Percentiles rank a stretch among this genome's conserved stretches.
phyloP scores from a whole-genome alignment of 1,140 invertebrate species.

The Aphidius ervi region DNA sequence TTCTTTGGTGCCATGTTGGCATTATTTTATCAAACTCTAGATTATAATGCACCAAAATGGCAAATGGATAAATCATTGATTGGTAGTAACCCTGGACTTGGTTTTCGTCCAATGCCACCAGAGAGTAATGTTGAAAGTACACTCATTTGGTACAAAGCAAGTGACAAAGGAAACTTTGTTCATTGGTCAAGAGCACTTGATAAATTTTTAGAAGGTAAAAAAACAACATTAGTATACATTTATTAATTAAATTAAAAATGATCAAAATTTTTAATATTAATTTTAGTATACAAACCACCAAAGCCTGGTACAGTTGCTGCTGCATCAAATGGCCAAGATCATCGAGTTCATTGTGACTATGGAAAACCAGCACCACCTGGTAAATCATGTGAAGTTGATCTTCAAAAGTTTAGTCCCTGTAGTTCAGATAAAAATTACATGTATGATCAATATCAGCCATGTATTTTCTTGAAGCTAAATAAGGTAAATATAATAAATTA shows the following conservation, averaged over 20 bases:
- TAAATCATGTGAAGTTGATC: conserved; percentile 58
- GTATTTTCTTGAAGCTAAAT: conserved; percentile 65
- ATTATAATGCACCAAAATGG: conserved; percentile 81
- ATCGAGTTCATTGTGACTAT: conserved; percentile 51
- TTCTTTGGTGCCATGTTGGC: conserved; percentile 90
- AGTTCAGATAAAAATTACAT: conserved; percentile 56
- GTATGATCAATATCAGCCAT: conserved; percentile 58
- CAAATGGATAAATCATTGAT: conserved; percentile 78
- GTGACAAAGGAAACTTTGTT: conserved; percentile 71
- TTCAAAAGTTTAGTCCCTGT: conserved; percentile 53
- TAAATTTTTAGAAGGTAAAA: conserved; percentile 66
- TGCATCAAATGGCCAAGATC: conserved; percentile 29
- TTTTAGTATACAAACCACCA: conserved; percentile 53
- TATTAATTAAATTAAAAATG: conserved; percentile 5
- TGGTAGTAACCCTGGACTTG: conserved; percentile 88
- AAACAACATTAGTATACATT: neutral
- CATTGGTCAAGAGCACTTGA: conserved; percentile 75
- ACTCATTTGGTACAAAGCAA: conserved; percentile 86
- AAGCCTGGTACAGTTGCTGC: conserved; percentile 32
- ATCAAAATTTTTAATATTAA: neutral
- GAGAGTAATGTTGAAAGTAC: conserved; percentile 86
- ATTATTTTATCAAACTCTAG: conserved; percentile 90
- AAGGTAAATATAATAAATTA: conserved; percentile 48
- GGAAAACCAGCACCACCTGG: conserved; percentile 46
- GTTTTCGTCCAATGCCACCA: conserved; percentile 89